Evolutionary conservation across 1,140 invertebrate species (phyloP), one percentile per base, ranked within the genome.

Genomic region (Arion vulgaris): DNA sequence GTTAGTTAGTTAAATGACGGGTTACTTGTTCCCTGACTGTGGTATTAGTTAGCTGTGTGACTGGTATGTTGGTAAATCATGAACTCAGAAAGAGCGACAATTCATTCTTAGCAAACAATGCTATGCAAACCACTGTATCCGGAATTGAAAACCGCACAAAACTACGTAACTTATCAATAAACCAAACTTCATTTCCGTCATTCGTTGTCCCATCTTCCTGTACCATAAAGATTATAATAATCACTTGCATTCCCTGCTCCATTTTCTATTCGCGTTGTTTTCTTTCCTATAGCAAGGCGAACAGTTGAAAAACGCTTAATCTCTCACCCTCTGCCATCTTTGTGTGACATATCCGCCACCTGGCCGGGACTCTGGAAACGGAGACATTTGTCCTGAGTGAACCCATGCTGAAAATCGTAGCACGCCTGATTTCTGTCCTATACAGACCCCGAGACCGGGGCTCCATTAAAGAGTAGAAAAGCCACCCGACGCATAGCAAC

Each of bases 261-360:
- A n/a, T n/a, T 19, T 57, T 57, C 53, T 4, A 1, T 19, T n/a
- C 4, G 17, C 5, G 23, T 57, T 15, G 9, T 57, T 57, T 57
- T 57, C 53, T 57, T 19, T n/a, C 53, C 53, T 57, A 9, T 57
- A 9, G 53, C 53, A 19, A 23, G 17, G 53, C 5, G n/a, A 66
- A 5, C 62, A 66, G 62, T 32, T 2, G 19, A 66, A 66, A 32
- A 32, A 34, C n/a, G 17, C n/a, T 66, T 34, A 66, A 66, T 66
- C 28, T 66, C n/a, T 17, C n/a, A 66, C 62, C 62, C 28, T 66
- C 62, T 66, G n/a, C 62, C 62, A 66, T 66, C n/a, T 66, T 66
- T 32, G 13, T 66, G 28, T 66, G 62, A 66, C 62, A 66, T 66
- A 66, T 66, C 62, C 62, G 19, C 62, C 62, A 66, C 62, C 62